Evolutionary conservation across 2,888 invertebrate genomes (phyloP), one percentile per base, ranked within the genome.

Genomic region (Eulithis testata): DNA sequence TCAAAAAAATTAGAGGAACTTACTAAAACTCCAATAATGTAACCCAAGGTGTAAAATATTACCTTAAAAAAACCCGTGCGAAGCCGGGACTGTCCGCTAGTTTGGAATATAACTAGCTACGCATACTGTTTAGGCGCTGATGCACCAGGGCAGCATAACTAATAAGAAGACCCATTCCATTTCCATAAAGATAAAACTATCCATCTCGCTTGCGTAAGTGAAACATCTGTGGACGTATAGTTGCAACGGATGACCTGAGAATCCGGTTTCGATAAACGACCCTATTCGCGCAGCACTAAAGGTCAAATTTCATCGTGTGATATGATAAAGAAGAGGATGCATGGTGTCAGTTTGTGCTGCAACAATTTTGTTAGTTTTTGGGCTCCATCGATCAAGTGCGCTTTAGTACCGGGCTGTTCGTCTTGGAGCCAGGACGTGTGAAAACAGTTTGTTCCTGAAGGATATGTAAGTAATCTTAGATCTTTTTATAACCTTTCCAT

Each of bases 311-410:
- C 37, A 12, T n/a, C 11, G 36, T 21, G 1, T 6, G 44, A 11
- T 0, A 49, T 44, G n/a, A 52, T 21, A 9, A 11, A 36, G 57
- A 63, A 45, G 14, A 52, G 54, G 63, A 63, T 63, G 63, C 63
- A 63, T 5, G 2, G 21, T 21, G 37, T 63, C 57, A 49, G 63
- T 63, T 45, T 44, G 52, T 45, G 43, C 44, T 62, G 49, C 49
- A 49, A 61, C 36, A 12, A 36, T 37, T 14, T 12, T 47, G 21
- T 51, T n/a, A 14, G 45, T 45, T 37, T 12, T 43, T 5, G 31
- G 37, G 1, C 14, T 8, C 36, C 36, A 44, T 37, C 12, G 21
- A 63, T 63, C 51, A 51, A 63, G 21, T 9, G 1, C 5, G n/a
- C 0, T 37, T 43, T 43, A 62, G 55, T 62, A 4, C 4, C 44